phyloP scores from a whole-genome alignment of 2,113 vertebrate species.

The Caloenas nicobarica region DNA sequence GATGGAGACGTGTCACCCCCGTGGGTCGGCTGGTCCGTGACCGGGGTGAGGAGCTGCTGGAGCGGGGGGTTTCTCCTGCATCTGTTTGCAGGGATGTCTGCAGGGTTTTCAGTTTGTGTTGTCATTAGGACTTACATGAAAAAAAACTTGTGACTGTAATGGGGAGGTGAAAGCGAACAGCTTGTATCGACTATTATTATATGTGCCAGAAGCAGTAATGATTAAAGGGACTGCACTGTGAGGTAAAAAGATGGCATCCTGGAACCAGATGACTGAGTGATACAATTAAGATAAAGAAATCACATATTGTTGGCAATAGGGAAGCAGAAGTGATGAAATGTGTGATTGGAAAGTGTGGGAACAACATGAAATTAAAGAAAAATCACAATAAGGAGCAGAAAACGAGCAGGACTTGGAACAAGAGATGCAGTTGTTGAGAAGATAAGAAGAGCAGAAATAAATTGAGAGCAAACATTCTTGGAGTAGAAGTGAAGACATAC shows the following conservation, averaged over 20 bases:
- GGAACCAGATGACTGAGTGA: slow-evolving; percentile 61
- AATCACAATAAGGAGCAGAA: slow-evolving; percentile 58
- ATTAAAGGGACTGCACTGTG: slow-evolving; percentile 48
- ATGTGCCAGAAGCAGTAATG: slow-evolving; percentile 58
- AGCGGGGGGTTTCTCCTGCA: neutral
- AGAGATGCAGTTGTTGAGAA: slow-evolving; percentile 54
- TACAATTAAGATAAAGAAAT: slow-evolving; percentile 72
- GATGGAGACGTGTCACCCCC: too few species aligned
- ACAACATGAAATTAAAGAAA: slow-evolving; percentile 61
- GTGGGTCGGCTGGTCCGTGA: too few species aligned
- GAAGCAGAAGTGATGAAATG: slow-evolving; percentile 64
- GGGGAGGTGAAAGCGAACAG: slow-evolving; percentile 53
- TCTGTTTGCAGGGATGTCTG: neutral
- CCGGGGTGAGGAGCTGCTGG: neutral
- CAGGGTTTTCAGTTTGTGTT: slow-evolving; percentile 26
- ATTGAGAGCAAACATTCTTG: slow-evolving; percentile 63
- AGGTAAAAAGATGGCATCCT: slow-evolving; percentile 63
- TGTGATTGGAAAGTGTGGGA: slow-evolving; percentile 53
- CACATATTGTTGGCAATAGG: slow-evolving; percentile 42
- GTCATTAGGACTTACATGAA: slow-evolving; percentile 23
- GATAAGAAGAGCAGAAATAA: slow-evolving; percentile 68
- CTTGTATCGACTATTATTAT: slow-evolving; percentile 61
- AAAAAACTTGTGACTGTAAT: neutral
- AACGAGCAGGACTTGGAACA: slow-evolving; percentile 67
- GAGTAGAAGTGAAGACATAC: slow-evolving; percentile 16